Conservation (phyloP, 2,113 vertebrate species). For the Colius striatus region DNA sequence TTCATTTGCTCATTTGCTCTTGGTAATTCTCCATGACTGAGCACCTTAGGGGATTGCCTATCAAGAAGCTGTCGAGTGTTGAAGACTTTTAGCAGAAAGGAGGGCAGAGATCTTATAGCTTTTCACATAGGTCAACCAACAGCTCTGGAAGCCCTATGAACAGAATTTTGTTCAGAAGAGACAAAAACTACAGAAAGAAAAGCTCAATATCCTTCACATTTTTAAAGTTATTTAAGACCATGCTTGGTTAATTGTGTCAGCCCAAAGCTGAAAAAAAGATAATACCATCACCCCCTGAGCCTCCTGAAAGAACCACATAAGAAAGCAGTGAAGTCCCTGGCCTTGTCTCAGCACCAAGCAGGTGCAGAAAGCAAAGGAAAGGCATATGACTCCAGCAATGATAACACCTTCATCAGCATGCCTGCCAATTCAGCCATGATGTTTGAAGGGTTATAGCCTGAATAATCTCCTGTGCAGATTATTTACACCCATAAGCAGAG, state of each 20-base stretch:
- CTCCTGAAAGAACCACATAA: neutral
- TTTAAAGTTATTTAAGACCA: neutral
- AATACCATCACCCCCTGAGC: neutral
- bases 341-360: neutral
- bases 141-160: neutral
- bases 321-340: neutral
- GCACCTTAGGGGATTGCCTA: accelerated
- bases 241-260: neutral
- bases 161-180: neutral
- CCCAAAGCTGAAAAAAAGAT: neutral
- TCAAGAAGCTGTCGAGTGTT: accelerated
- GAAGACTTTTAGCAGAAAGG: neutral
- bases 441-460: neutral
- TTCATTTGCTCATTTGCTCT: neutral
- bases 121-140: neutral
- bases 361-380: neutral
- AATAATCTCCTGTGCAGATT: neutral
- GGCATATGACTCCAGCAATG: neutral
- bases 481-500: neutral
- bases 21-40: neutral
- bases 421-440: accelerated
- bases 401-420: neutral
- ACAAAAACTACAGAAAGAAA: neutral
- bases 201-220: neutral
- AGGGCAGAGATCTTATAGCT: neutral